phyloP scores from a whole-genome alignment of 2,888 invertebrate species.

The Watsonalla cultraria region DNA sequence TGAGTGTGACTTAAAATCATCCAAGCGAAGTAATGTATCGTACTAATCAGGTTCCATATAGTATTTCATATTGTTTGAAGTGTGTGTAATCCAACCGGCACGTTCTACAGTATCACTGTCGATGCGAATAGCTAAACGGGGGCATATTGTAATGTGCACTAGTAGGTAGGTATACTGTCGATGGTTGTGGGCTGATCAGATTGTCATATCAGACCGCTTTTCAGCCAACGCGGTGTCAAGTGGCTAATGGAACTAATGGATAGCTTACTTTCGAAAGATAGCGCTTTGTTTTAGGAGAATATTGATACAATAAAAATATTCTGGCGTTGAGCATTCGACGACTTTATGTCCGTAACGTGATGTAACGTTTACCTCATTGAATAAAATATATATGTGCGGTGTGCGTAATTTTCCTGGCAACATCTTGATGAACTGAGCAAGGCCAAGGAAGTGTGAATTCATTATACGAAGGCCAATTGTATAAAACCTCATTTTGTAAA shows the following conservation, averaged over 20 bases:
- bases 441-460: slow-evolving; percentile 27
- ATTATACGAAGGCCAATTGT: background rate
- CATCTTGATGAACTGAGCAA: slow-evolving; percentile 41
- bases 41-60: background rate
- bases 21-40: background rate
- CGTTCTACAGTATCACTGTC: slow-evolving; percentile 21
- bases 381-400: slow-evolving; percentile 24
- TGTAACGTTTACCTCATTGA: slow-evolving; percentile 37
- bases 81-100: slow-evolving; percentile 37
- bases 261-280: slow-evolving; percentile 17
- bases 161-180: slow-evolving; percentile 23
- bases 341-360: slow-evolving; percentile 41
- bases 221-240: slow-evolving; percentile 21
- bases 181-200: slow-evolving; percentile 31
- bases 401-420: slow-evolving; percentile 25
- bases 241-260: slow-evolving; percentile 36
- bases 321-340: slow-evolving; percentile 18
- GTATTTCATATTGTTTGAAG: slow-evolving; percentile 2
- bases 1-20: slow-evolving; percentile 11
- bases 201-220: slow-evolving; percentile 16
- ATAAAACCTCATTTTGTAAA: background rate
- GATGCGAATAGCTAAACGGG: slow-evolving; percentile 25
- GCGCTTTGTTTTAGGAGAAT: slow-evolving; percentile 7
- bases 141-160: slow-evolving; percentile 26
- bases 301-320: slow-evolving; percentile 2